Base-by-base conservation (phyloP, 2,113 vertebrate species). In the Pyxicephalus adspersus region DNA sequence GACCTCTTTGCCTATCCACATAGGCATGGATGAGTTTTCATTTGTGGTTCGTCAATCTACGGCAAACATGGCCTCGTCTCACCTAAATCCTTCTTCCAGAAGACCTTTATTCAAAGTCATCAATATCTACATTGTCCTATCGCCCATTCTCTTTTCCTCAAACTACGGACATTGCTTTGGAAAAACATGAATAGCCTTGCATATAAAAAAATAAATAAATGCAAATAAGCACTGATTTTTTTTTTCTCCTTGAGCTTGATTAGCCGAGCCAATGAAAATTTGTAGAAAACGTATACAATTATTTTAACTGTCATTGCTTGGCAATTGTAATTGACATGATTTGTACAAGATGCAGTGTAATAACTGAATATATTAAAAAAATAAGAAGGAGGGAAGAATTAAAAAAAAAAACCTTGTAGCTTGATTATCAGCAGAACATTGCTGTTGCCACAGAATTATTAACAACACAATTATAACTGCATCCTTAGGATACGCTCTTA, bases 351-450 rank as follows among this genome's bases (percentile, higher is more conserved):
- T 92, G 92, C 93, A 91, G 93, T 92, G 93, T 93, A 94, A 94
- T 95, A 94, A 94, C 94, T 92, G 94, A 94, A 94, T 94, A 95
- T 95, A 95, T 95, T 94, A 94, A 95, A 94, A 77, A 94, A 77
- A 34, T 22, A 57, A 60, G 11, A 31, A 45, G 38, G 38, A 45
- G 38, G 11, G 3, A 3, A 45, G 11, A 45, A n/a, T n/a, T n/a
- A 45, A 94, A 94, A 94, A 94, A 92, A 94, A 94, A 94, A 94
- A 92, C 90, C 92, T 90, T 90, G 89, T 89, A 91, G 92, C 94
- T 96, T 95, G 94, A 96, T 97, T 97, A 96, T 93, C 93, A 92
- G 89, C 90, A 93, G 92, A 93, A 95, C 93, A 95, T 96, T 96
- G 95, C 93, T 89, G 89, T 93, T 94, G 95, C 93, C 92, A 90